phyloP scores from a whole-genome alignment of 1,140 invertebrate genomes.

The Dendroctonus valens region DNA sequence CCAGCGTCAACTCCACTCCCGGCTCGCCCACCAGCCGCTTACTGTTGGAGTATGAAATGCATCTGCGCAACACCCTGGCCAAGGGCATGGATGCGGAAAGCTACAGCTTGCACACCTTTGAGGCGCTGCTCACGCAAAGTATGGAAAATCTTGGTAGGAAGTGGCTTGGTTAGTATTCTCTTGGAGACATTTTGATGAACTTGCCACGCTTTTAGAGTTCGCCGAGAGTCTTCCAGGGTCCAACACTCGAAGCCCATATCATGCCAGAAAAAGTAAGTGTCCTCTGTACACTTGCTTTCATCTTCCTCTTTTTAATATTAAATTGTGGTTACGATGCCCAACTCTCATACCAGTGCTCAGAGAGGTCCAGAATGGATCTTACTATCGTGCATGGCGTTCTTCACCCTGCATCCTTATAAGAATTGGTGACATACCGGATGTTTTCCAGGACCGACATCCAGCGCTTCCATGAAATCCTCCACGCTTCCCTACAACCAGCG shows the following conservation, averaged over 20 bases:
- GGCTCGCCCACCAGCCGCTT: slow-evolving; percentile 84
- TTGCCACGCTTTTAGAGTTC: slow-evolving; percentile 61
- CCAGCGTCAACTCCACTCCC: slow-evolving; percentile 65
- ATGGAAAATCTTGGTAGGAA: slow-evolving; percentile 88
- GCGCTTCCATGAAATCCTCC: slow-evolving; percentile 68
- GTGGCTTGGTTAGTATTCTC: not conserved
- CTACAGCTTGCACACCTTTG: slow-evolving; percentile 90
- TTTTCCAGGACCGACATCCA: slow-evolving; percentile 48
- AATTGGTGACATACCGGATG: not conserved
- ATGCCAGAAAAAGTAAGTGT: slow-evolving; percentile 77
- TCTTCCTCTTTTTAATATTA: too few relatives aligned
- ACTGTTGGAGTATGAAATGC: slow-evolving; percentile 92
- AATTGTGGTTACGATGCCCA: too few relatives aligned
- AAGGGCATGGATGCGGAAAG: slow-evolving; percentile 95
- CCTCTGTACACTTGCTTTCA: too few relatives aligned
- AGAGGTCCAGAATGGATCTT: too few relatives aligned
- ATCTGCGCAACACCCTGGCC: slow-evolving; percentile 87
- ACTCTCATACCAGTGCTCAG: too few relatives aligned
- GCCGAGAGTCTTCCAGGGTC: slow-evolving; percentile 79
- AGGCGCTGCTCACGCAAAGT: slow-evolving; percentile 87
- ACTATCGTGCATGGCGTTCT: too few relatives aligned
- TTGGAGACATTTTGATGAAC: not conserved
- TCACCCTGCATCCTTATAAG: too few relatives aligned
- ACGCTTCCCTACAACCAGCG: slow-evolving; percentile 72
- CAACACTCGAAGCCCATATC: slow-evolving; percentile 79